Evolutionary conservation across 2,797 vertebrate species (phyloP).

Genomic region (Brachymystax lenok): DNA sequence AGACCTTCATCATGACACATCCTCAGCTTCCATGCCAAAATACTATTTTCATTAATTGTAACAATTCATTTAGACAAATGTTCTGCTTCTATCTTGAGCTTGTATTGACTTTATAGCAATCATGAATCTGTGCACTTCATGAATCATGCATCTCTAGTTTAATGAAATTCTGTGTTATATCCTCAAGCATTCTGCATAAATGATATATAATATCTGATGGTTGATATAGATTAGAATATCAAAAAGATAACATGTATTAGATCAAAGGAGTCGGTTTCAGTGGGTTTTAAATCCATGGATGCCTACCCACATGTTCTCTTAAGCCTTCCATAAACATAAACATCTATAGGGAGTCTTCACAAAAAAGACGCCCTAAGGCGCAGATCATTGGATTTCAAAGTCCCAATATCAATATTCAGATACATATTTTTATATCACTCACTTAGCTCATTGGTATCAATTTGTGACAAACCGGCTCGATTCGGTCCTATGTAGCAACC

Average conservation of each 20-base stretch:
- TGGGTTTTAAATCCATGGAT: neutral
- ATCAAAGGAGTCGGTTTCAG: too few relatives aligned
- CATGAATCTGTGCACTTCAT: neutral
- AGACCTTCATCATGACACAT: neutral
- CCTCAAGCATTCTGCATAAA: neutral
- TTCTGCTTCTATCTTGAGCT: neutral
- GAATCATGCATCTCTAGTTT: neutral
- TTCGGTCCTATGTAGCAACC: too few relatives aligned
- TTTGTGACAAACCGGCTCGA: too few relatives aligned
- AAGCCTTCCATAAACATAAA: neutral
- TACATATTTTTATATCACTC: too few relatives aligned
- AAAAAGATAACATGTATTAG: neutral
- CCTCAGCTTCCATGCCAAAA: neutral
- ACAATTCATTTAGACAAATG: neutral
- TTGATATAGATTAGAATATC: neutral
- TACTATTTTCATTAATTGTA: neutral
- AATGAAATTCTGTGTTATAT: neutral
- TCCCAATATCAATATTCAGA: too few relatives aligned
- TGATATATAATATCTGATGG: neutral
- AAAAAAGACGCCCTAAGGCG: too few relatives aligned
- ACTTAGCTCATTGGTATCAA: too few relatives aligned
- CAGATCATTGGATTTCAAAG: too few relatives aligned
- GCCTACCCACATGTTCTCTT: neutral
- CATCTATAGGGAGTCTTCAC: too few relatives aligned
- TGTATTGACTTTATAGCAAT: neutral